These are phyloP conservation scores for Isaurus tuberculatus DNA, from an alignment of 92 coral and sea anemone species.

Conservation along the genomic window DNA sequence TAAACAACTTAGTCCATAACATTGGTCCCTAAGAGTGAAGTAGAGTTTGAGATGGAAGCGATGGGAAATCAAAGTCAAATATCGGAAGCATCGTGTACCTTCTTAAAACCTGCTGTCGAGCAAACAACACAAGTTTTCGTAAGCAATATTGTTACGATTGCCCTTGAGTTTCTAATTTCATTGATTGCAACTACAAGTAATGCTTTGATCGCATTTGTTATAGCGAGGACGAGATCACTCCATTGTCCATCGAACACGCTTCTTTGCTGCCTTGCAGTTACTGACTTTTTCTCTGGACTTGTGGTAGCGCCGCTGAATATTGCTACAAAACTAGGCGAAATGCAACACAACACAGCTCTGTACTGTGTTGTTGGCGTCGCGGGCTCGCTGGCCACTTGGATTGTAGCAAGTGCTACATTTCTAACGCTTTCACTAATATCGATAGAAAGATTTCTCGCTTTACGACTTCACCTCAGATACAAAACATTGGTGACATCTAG, in stretches of 20 bases:
- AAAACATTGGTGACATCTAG: slow-evolving; percentile 12
- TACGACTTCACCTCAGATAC: slow-evolving; percentile 22
- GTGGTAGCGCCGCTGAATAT: slow-evolving; percentile 28
- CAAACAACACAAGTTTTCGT: slow-evolving; percentile 27
- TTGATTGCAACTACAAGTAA: neutral
- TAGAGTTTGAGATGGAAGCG: neutral
- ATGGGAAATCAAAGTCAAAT: slow-evolving; percentile 2
- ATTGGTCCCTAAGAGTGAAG: neutral
- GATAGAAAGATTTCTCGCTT: slow-evolving; percentile 19
- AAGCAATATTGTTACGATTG: slow-evolving; percentile 22
- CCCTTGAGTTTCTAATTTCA: neutral
- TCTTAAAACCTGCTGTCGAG: slow-evolving; percentile 10
- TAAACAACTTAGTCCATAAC: no score
- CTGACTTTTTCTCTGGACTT: slow-evolving; percentile 28
- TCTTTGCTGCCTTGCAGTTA: slow-evolving; percentile 37
- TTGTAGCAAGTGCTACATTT: slow-evolving; percentile 11
- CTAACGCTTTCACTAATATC: slow-evolving; percentile 23
- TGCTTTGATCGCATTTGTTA: slow-evolving; percentile 30
- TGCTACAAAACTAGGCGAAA: slow-evolving; percentile 37
- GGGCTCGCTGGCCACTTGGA: slow-evolving; percentile 31
- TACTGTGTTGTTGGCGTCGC: slow-evolving; percentile 40
- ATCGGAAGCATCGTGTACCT: neutral
- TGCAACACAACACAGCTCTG: neutral
- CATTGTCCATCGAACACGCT: slow-evolving; percentile 40
- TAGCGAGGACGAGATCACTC: slow-evolving; percentile 18